Evolutionary conservation across 2,113 vertebrate genomes (phyloP), one percentile per base, ranked within the genome.

Genomic region (Triplophysa dalaica): DNA sequence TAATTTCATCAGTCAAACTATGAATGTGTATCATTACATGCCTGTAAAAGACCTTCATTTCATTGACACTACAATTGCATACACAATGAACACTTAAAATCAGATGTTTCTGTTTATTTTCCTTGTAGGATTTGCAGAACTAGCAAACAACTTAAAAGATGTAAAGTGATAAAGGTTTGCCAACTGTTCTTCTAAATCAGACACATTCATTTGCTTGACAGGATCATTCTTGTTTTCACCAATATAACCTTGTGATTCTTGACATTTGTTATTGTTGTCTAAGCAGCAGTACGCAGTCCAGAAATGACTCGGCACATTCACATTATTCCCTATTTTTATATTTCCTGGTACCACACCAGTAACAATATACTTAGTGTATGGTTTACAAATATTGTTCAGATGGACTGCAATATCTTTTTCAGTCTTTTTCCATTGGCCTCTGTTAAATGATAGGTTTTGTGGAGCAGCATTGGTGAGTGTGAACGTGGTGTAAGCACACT

Each of bases 401-500:
- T 1, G 0, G 0, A 7, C 0, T 29, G 58, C 67, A 17, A 79
- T 5, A 1, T 21, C 6, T 5, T 22, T 64, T 45, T 79, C 77
- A 29, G 68, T 16, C 6, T 0, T 4, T 12, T 3, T 29, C 41
- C 43, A 70, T 10, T 56, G 16, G 2, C 38, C 24, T 0, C 2
- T 9, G 12, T 82, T 78, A 21, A 82, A 77, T 7, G 26, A 58
- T 0, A 0, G 0, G 0, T 60, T 0, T 17, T 82, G 81, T 60
- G 81, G 81, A 17, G 81, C 81, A 54, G 81, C 81, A 38, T 82
- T 82, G 19, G 81, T 82, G 29, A 82, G 52, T 7, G 52, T 54
- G 17, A 54, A 54, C 6, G 52, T 54, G 52, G 52, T 17, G 5
- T 16, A 5, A 22, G 48, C 6, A 45, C 67, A 82, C 10, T 0